phyloP scores from a whole-genome alignment of 2,797 vertebrate species.

The Ibycter americanus region DNA sequence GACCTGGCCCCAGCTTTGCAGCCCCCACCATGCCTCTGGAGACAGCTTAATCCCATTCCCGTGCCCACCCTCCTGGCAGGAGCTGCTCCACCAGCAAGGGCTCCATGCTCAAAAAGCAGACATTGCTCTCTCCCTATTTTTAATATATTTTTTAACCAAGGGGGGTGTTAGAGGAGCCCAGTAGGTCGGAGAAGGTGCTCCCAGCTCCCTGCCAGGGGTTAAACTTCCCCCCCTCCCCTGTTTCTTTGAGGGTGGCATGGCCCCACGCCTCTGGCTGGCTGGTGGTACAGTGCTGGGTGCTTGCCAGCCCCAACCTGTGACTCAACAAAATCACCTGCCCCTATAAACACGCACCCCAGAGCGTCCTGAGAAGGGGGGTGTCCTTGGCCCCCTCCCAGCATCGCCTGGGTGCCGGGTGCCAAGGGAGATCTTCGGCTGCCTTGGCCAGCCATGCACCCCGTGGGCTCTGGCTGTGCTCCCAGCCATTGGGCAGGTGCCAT shows the following conservation, averaged over 20 bases:
- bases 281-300: neutral
- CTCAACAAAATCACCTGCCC: neutral
- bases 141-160: neutral
- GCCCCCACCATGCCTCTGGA: neutral
- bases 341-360: neutral
- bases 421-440: neutral
- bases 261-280: neutral
- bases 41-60: neutral
- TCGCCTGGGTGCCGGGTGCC: neutral
- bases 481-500: neutral
- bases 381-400: neutral
- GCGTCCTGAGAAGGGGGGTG: neutral
- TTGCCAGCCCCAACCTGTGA: neutral
- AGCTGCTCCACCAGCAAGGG: neutral
- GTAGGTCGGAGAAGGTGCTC: neutral
- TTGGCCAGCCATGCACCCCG: neutral
- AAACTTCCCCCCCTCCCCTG: rapidly evolving
- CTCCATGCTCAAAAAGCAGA: neutral
- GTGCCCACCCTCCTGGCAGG: neutral
- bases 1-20: neutral
- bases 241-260: neutral
- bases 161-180: neutral
- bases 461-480: neutral
- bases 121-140: neutral
- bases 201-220: neutral